Conservation (phyloP, 2,797 vertebrate species). For the Sebastes kiyomatsui region DNA sequence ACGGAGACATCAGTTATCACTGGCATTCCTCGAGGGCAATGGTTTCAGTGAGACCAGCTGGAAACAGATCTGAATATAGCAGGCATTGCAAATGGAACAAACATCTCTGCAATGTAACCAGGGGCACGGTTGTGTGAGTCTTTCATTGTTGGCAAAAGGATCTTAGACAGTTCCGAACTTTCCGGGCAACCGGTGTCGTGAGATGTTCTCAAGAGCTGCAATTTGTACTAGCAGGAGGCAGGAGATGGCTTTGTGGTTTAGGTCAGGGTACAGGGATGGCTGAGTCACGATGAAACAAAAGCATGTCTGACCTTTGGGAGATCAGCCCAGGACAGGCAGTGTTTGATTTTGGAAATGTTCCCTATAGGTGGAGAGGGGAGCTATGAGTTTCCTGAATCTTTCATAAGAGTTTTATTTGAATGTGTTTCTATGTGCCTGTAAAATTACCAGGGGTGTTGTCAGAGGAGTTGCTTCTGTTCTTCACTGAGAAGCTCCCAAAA, state of each 20-base stretch:
- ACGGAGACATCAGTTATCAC: not conserved
- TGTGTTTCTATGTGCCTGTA: not conserved
- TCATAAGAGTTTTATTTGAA: not conserved
- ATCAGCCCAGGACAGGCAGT: not conserved
- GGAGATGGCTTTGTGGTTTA: slow-evolving; percentile 8
- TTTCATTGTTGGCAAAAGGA: not conserved
- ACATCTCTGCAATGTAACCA: not conserved
- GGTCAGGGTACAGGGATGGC: not conserved
- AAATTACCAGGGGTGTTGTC: not conserved
- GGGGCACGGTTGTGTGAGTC: not conserved
- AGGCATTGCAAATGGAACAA: not conserved
- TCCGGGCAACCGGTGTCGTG: not conserved
- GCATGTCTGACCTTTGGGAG: not conserved
- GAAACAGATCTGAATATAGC: not conserved
- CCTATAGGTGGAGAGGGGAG: not conserved
- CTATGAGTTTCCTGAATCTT: not conserved
- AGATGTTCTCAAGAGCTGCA: slow-evolving; percentile 13
- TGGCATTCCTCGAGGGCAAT: not conserved
- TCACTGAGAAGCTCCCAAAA: not conserved
- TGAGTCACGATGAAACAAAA: not conserved
- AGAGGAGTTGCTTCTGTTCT: not conserved
- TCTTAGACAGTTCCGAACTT: not conserved
- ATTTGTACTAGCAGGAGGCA: not conserved
- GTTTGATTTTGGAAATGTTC: not conserved
- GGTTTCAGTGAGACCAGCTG: not conserved